Percentiles rank a stretch among this genome's conserved stretches.
Conservation (phyloP, 2,113 vertebrate genomes). For the Saimiri boliviensis region DNA sequence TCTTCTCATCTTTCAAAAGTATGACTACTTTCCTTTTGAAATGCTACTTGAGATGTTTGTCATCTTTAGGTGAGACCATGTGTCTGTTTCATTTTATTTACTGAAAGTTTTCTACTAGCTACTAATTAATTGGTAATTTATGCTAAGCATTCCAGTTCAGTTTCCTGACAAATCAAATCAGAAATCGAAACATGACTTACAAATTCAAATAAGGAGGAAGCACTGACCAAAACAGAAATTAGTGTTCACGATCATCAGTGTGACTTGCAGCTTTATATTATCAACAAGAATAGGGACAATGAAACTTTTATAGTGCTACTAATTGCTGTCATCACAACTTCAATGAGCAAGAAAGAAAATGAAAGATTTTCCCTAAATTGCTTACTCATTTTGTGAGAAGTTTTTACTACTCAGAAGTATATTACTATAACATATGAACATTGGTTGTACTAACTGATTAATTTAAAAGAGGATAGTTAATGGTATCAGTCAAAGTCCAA, state of each 20-base stretch:
- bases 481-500: neutral
- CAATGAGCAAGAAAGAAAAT: neutral
- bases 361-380: neutral
- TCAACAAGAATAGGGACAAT: neutral
- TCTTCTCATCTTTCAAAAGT: neutral
- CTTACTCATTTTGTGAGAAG: neutral
- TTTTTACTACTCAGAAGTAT: neutral
- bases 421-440: neutral
- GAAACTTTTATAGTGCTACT: neutral
- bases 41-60: neutral
- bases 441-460: neutral
- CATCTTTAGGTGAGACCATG: neutral
- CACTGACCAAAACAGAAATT: neutral
- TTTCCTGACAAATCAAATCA: neutral
- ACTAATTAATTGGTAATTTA: neutral
- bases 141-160: neutral
- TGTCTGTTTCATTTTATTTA: slow-evolving; percentile 17
- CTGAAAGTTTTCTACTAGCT: neutral
- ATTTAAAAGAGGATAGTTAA: neutral
- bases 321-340: neutral
- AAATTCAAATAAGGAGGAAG: neutral
- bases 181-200: slow-evolving; percentile 17
- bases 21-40: neutral
- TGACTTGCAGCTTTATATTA: neutral
- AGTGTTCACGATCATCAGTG: neutral